These are phyloP conservation scores for Lytechinus variegatus DNA, from an alignment of 35 echinoderm and acorn worm genomes.

Conservation along the genomic window DNA sequence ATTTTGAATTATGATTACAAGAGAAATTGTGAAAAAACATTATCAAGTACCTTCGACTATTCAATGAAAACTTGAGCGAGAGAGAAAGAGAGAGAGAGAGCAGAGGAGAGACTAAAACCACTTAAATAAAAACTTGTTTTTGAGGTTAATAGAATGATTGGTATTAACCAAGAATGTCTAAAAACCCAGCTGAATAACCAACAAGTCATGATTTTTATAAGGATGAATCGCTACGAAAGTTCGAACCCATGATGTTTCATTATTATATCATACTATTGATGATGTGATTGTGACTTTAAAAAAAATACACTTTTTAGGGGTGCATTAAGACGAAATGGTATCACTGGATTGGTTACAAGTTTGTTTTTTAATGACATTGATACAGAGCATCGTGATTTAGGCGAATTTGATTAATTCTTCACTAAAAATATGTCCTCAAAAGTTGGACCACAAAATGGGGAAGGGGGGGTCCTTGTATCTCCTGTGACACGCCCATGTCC, in stretches of 20 bases:
- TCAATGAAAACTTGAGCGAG: not conserved
- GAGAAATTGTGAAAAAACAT: too few relatives aligned
- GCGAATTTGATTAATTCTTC: too few relatives aligned
- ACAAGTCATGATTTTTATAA: not conserved
- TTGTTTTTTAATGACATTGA: too few relatives aligned
- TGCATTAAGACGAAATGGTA: not conserved
- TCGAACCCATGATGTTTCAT: not conserved
- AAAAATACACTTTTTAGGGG: not conserved
- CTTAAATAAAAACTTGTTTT: not conserved
- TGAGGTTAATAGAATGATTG: slow-evolving; percentile 12
- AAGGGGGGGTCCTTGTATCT: too few relatives aligned
- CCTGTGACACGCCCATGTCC: too few relatives aligned
- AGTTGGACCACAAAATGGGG: too few relatives aligned
- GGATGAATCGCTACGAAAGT: not conserved
- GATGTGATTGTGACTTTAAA: not conserved
- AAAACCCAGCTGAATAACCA: not conserved
- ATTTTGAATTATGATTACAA: too few relatives aligned
- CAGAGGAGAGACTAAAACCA: not conserved
- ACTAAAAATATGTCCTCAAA: too few relatives aligned
- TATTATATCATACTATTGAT: not conserved
- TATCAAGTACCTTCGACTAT: too few relatives aligned
- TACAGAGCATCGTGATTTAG: too few relatives aligned
- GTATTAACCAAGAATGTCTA: not conserved
- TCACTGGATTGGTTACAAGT: not conserved
- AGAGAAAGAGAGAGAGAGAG: not conserved